Base-by-base conservation (phyloP, 1,140 invertebrate genomes). In the Acromyrmex charruanus region DNA sequence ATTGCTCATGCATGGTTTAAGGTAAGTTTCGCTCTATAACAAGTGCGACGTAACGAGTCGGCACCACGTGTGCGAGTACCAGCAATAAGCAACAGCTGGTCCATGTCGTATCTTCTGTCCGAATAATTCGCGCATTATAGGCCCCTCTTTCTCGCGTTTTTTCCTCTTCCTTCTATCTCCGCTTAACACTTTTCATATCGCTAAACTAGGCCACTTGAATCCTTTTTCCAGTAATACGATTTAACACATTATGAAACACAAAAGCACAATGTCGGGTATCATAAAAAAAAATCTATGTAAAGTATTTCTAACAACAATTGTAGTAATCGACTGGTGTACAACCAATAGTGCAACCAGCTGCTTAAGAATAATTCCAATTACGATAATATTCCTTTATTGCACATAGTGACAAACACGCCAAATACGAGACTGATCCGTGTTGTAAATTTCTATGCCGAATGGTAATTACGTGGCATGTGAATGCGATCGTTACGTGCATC, bases 1-100 rank as follows among this genome's bases (percentile, higher is more conserved):
- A 55, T 77, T 61, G 65, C 66, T 68, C 59, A 77, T 68, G 89
- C 87, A 75, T 84, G 51, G 61, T 87, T 80, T 71, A 88, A 90
- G 89, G 79, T 74, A 58, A 90, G 79, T 80, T 61, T 65, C 21
- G 28, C 16, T 39, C 16, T 44, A 31, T 72, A 72, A 88, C 87
- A 90, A 90, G 74, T 58, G 89, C 79, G 31, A 31, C 49, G 74
- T 90, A 88, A 91, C 90, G 90, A 91, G 90, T 80, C 16, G 65
- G 68, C 84, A 79, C 84, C 82, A 71, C n/a, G 77, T 82, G 89
- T n/a, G 58, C 53, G n/a, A 55, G 31, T 74, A 59, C 44, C 58
- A 69, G 84, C 74, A 90, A 91, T 90, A 91, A 90, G 74, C 77
- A 85, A 88, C 90, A 90, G 82, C 90, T 88, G 90, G 61, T 90